Base-by-base conservation (phyloP, 2,888 invertebrate species). In the Blastobasis adustella region DNA sequence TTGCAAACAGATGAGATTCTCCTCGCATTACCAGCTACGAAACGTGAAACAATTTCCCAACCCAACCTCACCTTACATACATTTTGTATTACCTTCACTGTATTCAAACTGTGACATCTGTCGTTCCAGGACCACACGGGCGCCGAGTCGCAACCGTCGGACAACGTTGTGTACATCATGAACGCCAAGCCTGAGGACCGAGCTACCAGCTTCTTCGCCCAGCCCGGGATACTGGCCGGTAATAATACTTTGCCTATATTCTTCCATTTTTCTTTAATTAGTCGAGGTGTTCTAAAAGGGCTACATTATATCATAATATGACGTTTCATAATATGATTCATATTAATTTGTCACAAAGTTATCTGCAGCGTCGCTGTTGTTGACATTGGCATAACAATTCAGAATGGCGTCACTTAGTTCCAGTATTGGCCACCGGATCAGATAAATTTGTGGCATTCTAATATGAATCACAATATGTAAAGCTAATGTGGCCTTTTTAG, bases 201-300 rank as follows among this genome's bases (percentile, higher is more conserved):
- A 71, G 93, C 95, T 73, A 94, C 96, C 79, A 96, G 96, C 75
- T 96, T 97, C 93, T 97, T 97, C 84, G 95, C 96, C 66, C 97
- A 97, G 89, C 97, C 97, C 44, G 97, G 96, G 82, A 96, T 97
- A 62, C 91, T 97, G 71, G 97, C 96, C 82, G 97, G 97, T 97
- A 75, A 49, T 72, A 72, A 63, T 55, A 40, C 40, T 23, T 23
- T 23, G 23, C 23, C 23, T 23, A 2, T 23, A 23, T 23, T 23
- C 23, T 23, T 23, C 23, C 23, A 23, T 23, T 23, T 23, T 1
- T 23, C 1, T 2, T 23, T 2, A 23, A 23, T 23, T 23, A 23
- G 23, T 23, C 23, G 1, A 23, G 23, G 3, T 1, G 23, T 1
- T 23, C 23, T 23, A 23, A 23, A 23, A 23, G 3, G 23, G 23